Evolutionary conservation across 2,888 invertebrate species (phyloP), one percentile per base, ranked within the genome.

Genomic region (Rhaphigaster nebulosa): DNA sequence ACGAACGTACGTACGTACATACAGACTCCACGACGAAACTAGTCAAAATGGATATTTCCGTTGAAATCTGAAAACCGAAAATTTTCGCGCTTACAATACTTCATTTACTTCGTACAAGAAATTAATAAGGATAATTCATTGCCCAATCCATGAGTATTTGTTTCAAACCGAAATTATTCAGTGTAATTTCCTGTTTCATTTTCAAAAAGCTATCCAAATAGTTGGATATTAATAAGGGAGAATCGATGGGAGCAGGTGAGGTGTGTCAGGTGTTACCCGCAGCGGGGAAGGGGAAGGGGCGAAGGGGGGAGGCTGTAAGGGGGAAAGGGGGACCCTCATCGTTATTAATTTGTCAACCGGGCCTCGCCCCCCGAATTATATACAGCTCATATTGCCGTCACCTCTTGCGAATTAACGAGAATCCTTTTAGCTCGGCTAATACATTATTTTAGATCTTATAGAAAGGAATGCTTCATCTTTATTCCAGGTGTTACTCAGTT

Each of bases 181-280:
- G 20, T 4, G 8, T 76, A 76, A 38, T 38, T 0, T 8, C 20
- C 20, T 20, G 6, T 5, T 38, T 76, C 38, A 76, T 34, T 76
- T 38, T 23, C 38, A 8, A 38, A 60, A 76, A 76, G 34, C 20
- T 29, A 65, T 29, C 29, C 10, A 20, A 38, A 76, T 76, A 76
- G 70, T 76, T 76, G 34, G 70, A n/a, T 76, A 76, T 76, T 76
- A 76, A 76, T 76, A 76, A 76, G 70, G 70, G 38, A 23, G 65
- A 38, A 76, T 23, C 20, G 70, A 76, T 18, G 34, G 38, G 34
- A 76, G 70, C 70, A 76, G 70, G 70, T 76, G 70, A 76, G 70
- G 38, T 34, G 20, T 76, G 70, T 76, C 70, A 76, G 70, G 70
- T 76, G 70, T 76, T 76, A 38, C 70, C 70, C 70, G 70, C 70